phyloP scores from a whole-genome alignment of 2,888 invertebrate genomes.

The Slavum lentiscoides region DNA sequence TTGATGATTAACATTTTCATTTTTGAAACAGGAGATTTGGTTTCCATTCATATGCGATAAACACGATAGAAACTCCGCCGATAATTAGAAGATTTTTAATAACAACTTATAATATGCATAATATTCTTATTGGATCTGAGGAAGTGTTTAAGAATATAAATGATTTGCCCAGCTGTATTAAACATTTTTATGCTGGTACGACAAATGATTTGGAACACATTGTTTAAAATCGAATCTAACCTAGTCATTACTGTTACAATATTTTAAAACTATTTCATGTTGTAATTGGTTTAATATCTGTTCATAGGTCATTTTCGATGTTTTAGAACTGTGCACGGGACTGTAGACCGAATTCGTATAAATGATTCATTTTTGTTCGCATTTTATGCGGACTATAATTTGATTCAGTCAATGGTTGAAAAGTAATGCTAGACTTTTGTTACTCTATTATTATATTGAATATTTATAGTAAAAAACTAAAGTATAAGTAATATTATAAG shows the following conservation, averaged over 20 bases:
- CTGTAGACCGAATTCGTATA: no score
- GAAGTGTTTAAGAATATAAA: constrained; percentile 64
- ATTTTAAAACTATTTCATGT: neutral
- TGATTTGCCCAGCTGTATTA: constrained; percentile 22
- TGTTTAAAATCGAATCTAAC: neutral
- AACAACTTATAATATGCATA: constrained; percentile 68
- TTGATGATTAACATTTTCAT: neutral
- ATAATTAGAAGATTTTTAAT: constrained; percentile 73
- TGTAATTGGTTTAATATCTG: neutral
- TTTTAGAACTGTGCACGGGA: neutral
- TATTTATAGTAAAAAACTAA: neutral
- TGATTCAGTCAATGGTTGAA: neutral
- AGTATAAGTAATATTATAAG: no score
- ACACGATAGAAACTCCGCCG: constrained; percentile 71
- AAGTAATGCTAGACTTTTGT: constrained; percentile 11
- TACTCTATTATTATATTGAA: neutral
- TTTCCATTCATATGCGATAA: constrained; percentile 71
- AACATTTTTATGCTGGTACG: constrained; percentile 50
- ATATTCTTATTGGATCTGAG: constrained; percentile 72
- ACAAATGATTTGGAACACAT: neutral
- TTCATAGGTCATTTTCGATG: constrained; percentile 16
- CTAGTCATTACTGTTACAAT: no score
- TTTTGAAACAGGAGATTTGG: constrained; percentile 64
- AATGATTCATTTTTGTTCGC: constrained; percentile 15
- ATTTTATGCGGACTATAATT: constrained; percentile 27